Evolutionary conservation across 2,797 vertebrate genomes (phyloP), one percentile per base, ranked within the genome.

Genomic region (Meriones psammophilus): DNA sequence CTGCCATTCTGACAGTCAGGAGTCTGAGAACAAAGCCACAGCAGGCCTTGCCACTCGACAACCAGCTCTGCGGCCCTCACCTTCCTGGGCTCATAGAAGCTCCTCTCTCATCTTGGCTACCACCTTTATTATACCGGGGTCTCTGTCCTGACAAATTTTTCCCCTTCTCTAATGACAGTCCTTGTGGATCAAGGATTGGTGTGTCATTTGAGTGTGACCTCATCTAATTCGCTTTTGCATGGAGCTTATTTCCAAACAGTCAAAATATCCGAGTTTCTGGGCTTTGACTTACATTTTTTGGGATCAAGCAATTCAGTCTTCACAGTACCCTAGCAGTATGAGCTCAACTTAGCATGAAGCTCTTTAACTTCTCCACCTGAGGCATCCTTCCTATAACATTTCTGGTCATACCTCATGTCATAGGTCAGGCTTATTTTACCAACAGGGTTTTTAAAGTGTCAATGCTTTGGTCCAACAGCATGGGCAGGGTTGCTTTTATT

Each of bases 381-480:
- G 42, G 77, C 0, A 0, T 33, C 54, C 64, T 92, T 84, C 36
- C 42, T 24, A 17, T 62, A 74, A 46, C 26, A 58, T 77, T 81
- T 91, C 96, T 84, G 83, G 46, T n/a, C 28, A 50, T 24, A 93
- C 71, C 42, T 92, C 81, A 18, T 42, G 20, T n/a, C 50, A 56
- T 42, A 92, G 69, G 69, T 71, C 46, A 71, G 50, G 56, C n/a
- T 97, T 91, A 46, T 83, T 96, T 93, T 79, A 78, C 58, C 42
- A 2, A n/a, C 26, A 80, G 8, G 68, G 62, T 73, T 96, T 95
- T 62, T 30, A 42, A 87, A 81, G 76, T 46, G 81, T 79, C 84
- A 54, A 22, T 79, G 50, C 50, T 42, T 74, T 80, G 90, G 84
- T 77, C 76, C 22, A 14, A 8, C 0, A 2, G 50, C 50, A n/a